These are phyloP conservation scores for Hirtodrosophila cameraria DNA, from an alignment of 2,888 invertebrate genomes.

Conservation along the genomic window DNA sequence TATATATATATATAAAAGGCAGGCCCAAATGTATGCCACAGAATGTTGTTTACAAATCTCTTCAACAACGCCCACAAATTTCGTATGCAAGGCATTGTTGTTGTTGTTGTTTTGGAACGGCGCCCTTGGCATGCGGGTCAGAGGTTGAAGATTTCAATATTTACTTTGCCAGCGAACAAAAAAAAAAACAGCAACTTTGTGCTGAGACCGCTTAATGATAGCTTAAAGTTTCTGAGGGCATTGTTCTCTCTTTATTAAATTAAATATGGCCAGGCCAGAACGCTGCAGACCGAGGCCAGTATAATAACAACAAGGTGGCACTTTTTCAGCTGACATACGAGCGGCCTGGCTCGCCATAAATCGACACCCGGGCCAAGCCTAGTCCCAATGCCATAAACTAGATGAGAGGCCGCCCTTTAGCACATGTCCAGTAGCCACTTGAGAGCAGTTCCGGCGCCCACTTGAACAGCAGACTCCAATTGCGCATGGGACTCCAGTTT, in stretches of 20 bases:
- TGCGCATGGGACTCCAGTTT: slow-evolving; percentile 26
- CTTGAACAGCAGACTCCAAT: slow-evolving; percentile 34
- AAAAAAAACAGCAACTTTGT: slow-evolving; percentile 52
- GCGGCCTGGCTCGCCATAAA: slow-evolving; percentile 51
- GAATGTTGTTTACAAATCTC: slow-evolving; percentile 80
- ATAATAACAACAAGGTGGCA: slow-evolving; percentile 17
- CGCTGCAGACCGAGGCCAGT: not conserved
- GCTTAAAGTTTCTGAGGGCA: slow-evolving; percentile 63
- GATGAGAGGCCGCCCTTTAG: slow-evolving; percentile 32
- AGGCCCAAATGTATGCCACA: slow-evolving; percentile 71
- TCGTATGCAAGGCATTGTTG: slow-evolving; percentile 67
- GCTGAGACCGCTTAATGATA: slow-evolving; percentile 60
- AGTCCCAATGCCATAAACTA: slow-evolving; percentile 61
- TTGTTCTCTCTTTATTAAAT: slow-evolving; percentile 68
- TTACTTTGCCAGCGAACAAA: slow-evolving; percentile 59
- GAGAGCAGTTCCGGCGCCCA: slow-evolving; percentile 38
- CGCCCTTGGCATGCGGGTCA: slow-evolving; percentile 64
- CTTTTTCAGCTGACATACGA: slow-evolving; percentile 52
- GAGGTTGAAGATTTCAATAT: slow-evolving; percentile 73
- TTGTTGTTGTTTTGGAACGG: slow-evolving; percentile 56
- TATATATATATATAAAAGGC: slow-evolving; percentile 6
- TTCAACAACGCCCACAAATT: slow-evolving; percentile 74
- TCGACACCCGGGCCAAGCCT: slow-evolving; percentile 31
- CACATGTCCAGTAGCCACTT: slow-evolving; percentile 66
- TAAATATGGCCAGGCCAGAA: slow-evolving; percentile 44